Base-by-base conservation (phyloP, 2,888 invertebrate genomes). In the Meloe dianella region DNA sequence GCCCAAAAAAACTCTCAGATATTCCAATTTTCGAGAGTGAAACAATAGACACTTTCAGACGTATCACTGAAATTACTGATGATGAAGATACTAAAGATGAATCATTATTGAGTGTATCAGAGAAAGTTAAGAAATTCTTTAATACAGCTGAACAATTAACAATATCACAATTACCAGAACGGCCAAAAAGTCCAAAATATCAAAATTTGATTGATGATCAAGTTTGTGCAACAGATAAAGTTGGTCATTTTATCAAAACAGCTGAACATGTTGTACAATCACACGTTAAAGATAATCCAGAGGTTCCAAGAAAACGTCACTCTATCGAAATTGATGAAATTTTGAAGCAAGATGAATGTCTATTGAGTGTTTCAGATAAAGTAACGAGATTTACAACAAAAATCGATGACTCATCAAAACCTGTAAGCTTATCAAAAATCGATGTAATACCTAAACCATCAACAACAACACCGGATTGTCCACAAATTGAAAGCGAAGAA, bases 101-200 rank as follows among this genome's bases (percentile, higher is more conserved):
- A 73, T 90, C 89, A 73, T 81, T 90, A 17, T 73, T 91, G 29
- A 89, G 89, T 60, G 91, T 91, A 9, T 89, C 90, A 51, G 89
- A 91, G 77, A 91, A 91, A 80, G 91, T 91, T 0, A 86, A 86
- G 35, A 90, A 89, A 74, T 91, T 91, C 78, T 88, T 88, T n/a
- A 83, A 82, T 62, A 85, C 86, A 14, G 85, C 86, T 12, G 89
- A 84, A 66, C 77, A 83, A 65, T 69, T 83, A 56, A 78, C 76
- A 7, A 68, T 73, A 22, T 67, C 76, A n/a, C 78, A 80, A 27
- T 68, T 81, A 56, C 78, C 82, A 3, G 82, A 80, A 70, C 81
- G 79, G 66, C 82, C 82, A 1, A 76, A 75, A 62, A 78, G 77
- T 63, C 73, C 73, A 68, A 72, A 75, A 51, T 74, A 77, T 62